Evolutionary conservation across 2,113 vertebrate species (phyloP).

Genomic region (cat (Felis catus)): F.catus_Fca126_mat1.0 CM031425.1:52573001-52573500

Average conservation of each 20-base stretch:
- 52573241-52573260: neutral
- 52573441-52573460: fast-evolving
- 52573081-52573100: neutral
- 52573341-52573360: neutral
- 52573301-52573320: neutral
- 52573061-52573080: neutral
- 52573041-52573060: neutral
- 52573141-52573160: neutral
- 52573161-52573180: neutral
- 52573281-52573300: neutral
- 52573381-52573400: neutral
- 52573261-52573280: neutral
- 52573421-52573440: neutral
- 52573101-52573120: neutral
- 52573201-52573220: neutral
- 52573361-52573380: neutral
- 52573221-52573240: neutral
- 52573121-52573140: neutral
- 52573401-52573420: neutral
- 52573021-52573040: neutral
- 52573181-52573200: neutral
- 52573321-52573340: fast-evolving
- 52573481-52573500: fast-evolving
- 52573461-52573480: neutral
- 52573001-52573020: neutral